phyloP scores from a whole-genome alignment of 2,888 invertebrate species.

The Lissonota sp. region DNA sequence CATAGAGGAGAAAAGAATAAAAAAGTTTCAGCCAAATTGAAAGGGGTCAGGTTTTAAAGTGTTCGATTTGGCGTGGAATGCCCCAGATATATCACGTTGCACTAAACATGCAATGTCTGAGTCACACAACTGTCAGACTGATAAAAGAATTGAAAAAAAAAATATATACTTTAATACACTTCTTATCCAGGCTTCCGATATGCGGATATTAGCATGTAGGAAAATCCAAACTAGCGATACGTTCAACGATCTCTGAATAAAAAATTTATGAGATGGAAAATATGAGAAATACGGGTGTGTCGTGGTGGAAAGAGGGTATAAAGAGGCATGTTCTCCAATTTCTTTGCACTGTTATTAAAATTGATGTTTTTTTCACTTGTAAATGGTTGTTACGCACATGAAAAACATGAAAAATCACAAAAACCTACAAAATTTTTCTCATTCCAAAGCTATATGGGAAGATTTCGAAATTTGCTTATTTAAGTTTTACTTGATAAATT shows the following conservation, averaged over 20 bases:
- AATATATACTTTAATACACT: conserved; percentile 44
- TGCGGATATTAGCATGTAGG: conserved; percentile 56
- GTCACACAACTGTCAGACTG: neutral
- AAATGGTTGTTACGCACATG: neutral
- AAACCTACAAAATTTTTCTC: no score
- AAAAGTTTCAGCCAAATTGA: no score
- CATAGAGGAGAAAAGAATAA: no score
- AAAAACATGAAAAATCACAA: no score
- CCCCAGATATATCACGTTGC: no score
- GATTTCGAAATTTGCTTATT: no score
- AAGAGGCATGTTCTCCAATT: conserved; percentile 60
- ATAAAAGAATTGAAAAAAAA: conserved; percentile 5
- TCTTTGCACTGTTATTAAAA: conserved; percentile 9
- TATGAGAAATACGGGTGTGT: conserved; percentile 59
- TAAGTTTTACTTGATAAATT: no score
- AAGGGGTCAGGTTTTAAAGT: no score
- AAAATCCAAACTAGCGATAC: conserved; percentile 32
- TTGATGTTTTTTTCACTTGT: conserved; percentile 7
- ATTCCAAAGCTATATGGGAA: no score
- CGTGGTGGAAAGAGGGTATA: conserved; percentile 63
- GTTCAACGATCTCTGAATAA: conserved; percentile 23
- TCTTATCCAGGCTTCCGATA: conserved; percentile 56
- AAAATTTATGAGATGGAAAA: conserved; percentile 55
- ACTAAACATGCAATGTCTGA: neutral
- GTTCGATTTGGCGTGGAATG: no score